These are phyloP conservation scores for Scleropages formosus DNA, from an alignment of 2,797 vertebrate species.

Conservation along the genomic window DNA sequence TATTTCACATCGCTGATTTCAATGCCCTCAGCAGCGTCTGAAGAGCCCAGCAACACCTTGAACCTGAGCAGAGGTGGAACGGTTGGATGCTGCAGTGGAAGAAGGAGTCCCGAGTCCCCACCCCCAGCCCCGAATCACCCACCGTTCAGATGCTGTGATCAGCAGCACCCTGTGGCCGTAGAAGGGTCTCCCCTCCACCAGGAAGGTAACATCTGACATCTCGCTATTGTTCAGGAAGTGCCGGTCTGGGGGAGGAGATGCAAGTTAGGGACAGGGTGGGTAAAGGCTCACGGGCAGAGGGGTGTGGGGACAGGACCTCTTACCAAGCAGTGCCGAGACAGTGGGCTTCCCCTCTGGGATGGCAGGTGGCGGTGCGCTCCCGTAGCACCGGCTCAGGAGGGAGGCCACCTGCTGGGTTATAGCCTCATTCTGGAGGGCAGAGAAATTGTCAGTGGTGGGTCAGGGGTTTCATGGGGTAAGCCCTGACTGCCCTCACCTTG, in stretches of 20 bases:
- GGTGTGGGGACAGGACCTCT: neutral
- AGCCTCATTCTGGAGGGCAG: constrained; percentile 77
- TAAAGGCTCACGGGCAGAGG: neutral
- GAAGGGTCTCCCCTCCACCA: constrained; percentile 90
- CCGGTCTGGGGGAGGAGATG: constrained; percentile 73
- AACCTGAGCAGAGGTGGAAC: constrained; percentile 70
- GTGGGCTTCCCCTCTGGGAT: constrained; percentile 79
- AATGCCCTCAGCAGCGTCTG: constrained; percentile 69
- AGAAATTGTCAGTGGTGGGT: constrained; percentile 9
- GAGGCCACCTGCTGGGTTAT: constrained; percentile 82
- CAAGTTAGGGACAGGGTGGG: neutral
- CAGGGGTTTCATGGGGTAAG: neutral
- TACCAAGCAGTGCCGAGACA: constrained; percentile 81
- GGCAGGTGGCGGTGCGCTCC: constrained; percentile 82
- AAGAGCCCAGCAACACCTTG: constrained; percentile 82
- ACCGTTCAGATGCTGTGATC: constrained; percentile 94
- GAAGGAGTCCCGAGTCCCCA: neutral
- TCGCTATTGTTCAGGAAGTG: constrained; percentile 96
- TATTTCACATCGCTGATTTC: constrained; percentile 89
- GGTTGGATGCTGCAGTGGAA: neutral
- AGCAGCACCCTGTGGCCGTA: constrained; percentile 93
- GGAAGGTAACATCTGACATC: constrained; percentile 95
- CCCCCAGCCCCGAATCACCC: constrained; percentile 27
- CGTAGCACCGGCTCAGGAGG: constrained; percentile 90
- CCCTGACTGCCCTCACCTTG: constrained; percentile 70